phyloP scores from a whole-genome alignment of 2,888 invertebrate genomes.

The Chalcis sispes region DNA sequence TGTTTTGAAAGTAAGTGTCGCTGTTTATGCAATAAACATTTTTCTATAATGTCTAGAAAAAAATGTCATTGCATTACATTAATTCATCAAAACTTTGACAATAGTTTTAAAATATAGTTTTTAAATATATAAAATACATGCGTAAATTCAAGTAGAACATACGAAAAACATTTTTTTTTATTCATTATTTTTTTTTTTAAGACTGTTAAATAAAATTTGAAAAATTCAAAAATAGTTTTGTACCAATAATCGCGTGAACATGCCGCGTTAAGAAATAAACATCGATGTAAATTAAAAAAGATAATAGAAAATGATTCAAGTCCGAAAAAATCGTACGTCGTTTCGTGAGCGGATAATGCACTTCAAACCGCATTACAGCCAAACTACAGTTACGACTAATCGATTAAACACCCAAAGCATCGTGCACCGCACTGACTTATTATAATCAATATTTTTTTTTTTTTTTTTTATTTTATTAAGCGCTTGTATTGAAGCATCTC shows the following conservation, averaged over 20 bases:
- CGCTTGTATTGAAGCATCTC: neutral
- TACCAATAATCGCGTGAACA: neutral
- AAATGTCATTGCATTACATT: no score
- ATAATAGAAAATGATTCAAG: neutral
- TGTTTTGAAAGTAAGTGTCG: slow-evolving; percentile 38
- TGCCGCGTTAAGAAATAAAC: neutral
- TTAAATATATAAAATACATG: no score
- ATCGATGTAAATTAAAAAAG: slow-evolving; percentile 18
- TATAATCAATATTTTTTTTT: slow-evolving; percentile 34
- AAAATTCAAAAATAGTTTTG: no score
- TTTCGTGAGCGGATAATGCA: slow-evolving; percentile 21
- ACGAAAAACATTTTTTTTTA: no score
- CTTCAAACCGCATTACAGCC: slow-evolving; percentile 22
- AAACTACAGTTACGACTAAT: slow-evolving; percentile 43
- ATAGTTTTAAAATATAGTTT: no score
- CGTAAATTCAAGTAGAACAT: no score
- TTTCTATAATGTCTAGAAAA: no score
- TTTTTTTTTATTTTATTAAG: no score
- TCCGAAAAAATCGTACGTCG: slow-evolving; percentile 14
- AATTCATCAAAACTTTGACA: no score
- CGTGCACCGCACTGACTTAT: slow-evolving; percentile 32
- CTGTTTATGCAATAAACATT: slow-evolving; percentile 19
- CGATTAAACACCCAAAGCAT: slow-evolving; percentile 42
- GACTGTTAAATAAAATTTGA: no score
- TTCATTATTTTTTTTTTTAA: no score